A percentile compares a stretch with the other conserved stretches of the same genome.
Conservation (phyloP, 2,113 vertebrate species). For the Podilymbus podiceps region DNA sequence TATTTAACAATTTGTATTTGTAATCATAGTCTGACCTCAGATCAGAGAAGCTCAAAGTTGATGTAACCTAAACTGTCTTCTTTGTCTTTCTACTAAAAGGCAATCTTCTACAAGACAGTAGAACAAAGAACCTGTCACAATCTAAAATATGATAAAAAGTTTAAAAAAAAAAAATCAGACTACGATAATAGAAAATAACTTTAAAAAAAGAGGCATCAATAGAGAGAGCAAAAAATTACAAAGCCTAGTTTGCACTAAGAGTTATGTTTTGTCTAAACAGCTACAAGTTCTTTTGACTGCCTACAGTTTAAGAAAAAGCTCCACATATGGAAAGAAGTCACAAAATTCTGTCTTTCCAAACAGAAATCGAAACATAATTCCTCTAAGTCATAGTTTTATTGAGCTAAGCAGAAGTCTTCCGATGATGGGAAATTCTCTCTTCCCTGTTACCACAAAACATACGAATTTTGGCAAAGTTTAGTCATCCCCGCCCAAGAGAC, state of each 20-base stretch:
- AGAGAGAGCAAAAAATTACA: background rate
- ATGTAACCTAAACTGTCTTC: background rate
- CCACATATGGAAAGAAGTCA: background rate
- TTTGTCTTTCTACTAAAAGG: background rate
- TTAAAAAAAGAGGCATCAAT: background rate
- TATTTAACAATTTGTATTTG: background rate
- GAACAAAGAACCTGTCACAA: background rate
- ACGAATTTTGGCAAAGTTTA: background rate
- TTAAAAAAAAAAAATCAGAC: background rate
- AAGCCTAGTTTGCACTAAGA: background rate
- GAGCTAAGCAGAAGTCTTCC: background rate
- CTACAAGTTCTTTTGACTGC: background rate
- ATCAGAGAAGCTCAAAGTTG: background rate
- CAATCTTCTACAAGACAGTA: background rate
- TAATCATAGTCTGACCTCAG: background rate
- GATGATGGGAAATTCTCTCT: background rate
- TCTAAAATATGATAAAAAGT: no score
- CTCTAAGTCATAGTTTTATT: background rate
- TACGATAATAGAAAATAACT: background rate
- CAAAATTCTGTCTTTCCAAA: background rate
- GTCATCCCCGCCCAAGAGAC: background rate
- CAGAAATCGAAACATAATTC: background rate
- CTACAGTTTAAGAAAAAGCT: background rate
- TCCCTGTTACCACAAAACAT: background rate
- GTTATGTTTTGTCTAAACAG: background rate